These are phyloP conservation scores for Drosophila recens DNA, from an alignment of 2,888 invertebrate species.

Conservation along the genomic window DNA sequence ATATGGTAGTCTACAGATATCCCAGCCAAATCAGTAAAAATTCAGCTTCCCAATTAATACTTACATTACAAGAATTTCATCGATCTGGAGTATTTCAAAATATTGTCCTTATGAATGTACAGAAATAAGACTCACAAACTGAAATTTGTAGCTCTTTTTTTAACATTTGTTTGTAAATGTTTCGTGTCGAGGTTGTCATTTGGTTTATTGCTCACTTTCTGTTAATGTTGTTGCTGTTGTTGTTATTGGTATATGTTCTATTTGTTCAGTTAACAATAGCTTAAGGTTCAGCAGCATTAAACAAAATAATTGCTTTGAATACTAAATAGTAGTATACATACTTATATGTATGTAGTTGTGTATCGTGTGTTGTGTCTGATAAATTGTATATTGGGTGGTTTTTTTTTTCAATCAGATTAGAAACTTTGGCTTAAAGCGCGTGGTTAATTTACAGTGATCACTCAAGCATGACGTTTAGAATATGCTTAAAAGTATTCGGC, in stretches of 20 bases:
- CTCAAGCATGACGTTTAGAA: slow-evolving; percentile 15
- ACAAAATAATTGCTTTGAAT: slow-evolving; percentile 62
- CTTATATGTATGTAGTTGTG: slow-evolving; percentile 1
- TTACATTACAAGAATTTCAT: too few species aligned
- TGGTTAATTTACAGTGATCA: slow-evolving; percentile 24
- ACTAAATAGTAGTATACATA: slow-evolving; percentile 8
- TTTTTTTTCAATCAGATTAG: slow-evolving; percentile 35
- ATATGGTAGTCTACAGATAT: too few species aligned
- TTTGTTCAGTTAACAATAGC: slow-evolving; percentile 52
- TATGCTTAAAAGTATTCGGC: neutral
- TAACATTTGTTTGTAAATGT: neutral
- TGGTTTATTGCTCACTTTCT: slow-evolving; percentile 25
- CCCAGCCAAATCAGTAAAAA: too few species aligned
- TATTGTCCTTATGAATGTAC: too few species aligned
- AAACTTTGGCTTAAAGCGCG: slow-evolving; percentile 16
- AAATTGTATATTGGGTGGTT: slow-evolving; percentile 14
- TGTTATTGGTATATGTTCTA: slow-evolving; percentile 33
- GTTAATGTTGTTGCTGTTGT: slow-evolving; percentile 1
- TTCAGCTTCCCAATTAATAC: too few species aligned
- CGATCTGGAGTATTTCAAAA: too few species aligned
- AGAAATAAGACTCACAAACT: neutral
- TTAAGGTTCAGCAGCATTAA: slow-evolving; percentile 69
- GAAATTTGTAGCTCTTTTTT: neutral
- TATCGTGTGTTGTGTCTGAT: slow-evolving; percentile 1
- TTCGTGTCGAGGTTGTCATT: slow-evolving; percentile 41